Evolutionary conservation across 2,888 invertebrate species (phyloP), one percentile per base, ranked within the genome.

Genomic region (Pristionchus entomophagus): DNA sequence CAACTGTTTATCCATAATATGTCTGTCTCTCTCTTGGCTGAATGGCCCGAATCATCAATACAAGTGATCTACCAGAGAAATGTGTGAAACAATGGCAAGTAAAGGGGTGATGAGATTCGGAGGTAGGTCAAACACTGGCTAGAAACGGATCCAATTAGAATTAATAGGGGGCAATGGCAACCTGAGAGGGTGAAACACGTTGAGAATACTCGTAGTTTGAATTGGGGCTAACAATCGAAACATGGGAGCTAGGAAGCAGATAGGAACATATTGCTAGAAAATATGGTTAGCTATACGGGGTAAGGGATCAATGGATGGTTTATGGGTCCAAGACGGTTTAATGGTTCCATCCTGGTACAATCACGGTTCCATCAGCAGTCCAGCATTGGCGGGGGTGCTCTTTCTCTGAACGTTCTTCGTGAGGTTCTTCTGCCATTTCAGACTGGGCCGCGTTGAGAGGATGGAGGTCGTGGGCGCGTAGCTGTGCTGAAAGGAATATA

Each of bases 381-480:
- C 73, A n/a, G 38, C 26, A 26, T 26, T 45, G 8, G 73, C 73
- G 12, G 73, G 73, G 8, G 73, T 73, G 73, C 73, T 73, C 73
- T 73, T 73, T 22, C 65, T 32, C 2, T 65, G 65, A 29, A 65
- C 65, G 35, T 65, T 29, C 26, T 41, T 3, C 19, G 41, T 38
- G 3, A 73, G 41, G 26, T 35, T 73, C 10, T 26, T 6, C 45
- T 73, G 73, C 73, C 73, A 73, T n/a, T 73, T 73, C 22, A 73
- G 41, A 22, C 38, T 38, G 10, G 41, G 41, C 2, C 45, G 73
- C 8, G 73, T 73, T 22, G 73, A 73, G 41, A 73, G 73, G 26
- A 73, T 73, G n/a, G 73, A 73, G 12, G 73, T 73, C n/a, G 73
- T 73, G 73, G n/a, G 41, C 38, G 73, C 73, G 73, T 73, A 73